phyloP scores from a whole-genome alignment of 2,113 vertebrate species.

The Alces alces region DNA sequence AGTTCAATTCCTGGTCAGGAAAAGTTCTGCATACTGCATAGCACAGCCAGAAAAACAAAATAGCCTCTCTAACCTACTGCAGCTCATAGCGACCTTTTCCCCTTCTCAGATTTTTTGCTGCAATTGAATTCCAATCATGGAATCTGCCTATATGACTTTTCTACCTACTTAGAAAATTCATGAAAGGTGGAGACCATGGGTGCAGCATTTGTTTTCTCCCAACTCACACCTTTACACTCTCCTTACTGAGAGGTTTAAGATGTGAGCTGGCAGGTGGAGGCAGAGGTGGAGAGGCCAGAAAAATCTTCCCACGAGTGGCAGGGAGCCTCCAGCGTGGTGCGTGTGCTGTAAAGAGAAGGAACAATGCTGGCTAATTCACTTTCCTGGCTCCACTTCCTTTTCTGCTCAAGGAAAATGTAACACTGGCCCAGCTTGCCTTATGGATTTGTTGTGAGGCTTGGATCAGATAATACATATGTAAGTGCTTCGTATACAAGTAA shows the following conservation, averaged over 20 bases:
- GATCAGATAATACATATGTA: not conserved
- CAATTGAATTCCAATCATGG: not conserved
- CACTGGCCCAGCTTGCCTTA: not conserved
- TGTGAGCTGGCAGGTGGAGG: not conserved
- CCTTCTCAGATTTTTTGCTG: not conserved
- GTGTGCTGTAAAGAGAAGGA: not conserved
- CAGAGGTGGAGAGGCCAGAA: not conserved
- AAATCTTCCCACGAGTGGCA: not conserved
- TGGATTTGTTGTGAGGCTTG: not conserved
- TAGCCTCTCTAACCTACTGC: not conserved
- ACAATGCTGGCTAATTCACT: not conserved
- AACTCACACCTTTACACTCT: not conserved
- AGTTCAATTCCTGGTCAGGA: not conserved
- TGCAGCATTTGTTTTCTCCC: not conserved
- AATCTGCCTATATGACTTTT: not conserved
- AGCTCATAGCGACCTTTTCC: not conserved
- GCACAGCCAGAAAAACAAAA: not conserved
- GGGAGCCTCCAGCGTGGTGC: not conserved
- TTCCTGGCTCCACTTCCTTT: not conserved
- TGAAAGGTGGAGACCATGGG: not conserved
- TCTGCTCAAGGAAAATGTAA: not conserved
- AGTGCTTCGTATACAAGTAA: not conserved
- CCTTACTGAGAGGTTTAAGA: not conserved
- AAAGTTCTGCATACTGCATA: not conserved
- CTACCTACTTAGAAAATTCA: not conserved